phyloP scores from a whole-genome alignment of 2,113 vertebrate species.

The Colinus virginianus region DNA sequence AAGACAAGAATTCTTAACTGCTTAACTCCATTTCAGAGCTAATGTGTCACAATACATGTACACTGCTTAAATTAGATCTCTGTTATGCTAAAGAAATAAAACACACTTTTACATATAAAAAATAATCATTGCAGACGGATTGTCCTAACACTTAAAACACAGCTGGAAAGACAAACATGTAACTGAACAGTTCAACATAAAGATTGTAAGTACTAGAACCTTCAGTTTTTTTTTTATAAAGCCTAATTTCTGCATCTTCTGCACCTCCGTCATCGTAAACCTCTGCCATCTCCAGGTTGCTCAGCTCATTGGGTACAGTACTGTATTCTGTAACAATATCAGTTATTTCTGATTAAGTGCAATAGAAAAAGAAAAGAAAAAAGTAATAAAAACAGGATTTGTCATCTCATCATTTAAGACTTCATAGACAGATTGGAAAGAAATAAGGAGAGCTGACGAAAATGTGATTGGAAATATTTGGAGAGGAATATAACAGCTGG shows the following conservation, averaged over 20 bases:
- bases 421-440: not conserved
- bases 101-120: not conserved
- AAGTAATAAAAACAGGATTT: not conserved
- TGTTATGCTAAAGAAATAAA: not conserved
- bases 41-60: not conserved
- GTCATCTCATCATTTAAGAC: not conserved
- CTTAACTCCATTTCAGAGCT: not conserved
- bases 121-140: not conserved
- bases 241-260: not conserved
- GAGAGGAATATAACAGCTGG: not conserved
- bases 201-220: not conserved
- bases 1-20: slow-evolving; percentile 49
- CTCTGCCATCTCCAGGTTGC: not conserved
- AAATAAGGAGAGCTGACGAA: not conserved
- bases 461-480: not conserved
- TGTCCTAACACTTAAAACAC: not conserved
- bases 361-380: not conserved
- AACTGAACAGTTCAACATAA: not conserved
- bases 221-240: not conserved
- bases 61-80: not conserved
- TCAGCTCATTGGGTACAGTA: not conserved
- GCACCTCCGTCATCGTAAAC: not conserved
- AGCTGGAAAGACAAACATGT: not conserved
- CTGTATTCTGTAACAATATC: not conserved
- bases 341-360: not conserved